Evolutionary conservation across 2,113 vertebrate species (phyloP), one percentile per base, ranked within the genome.

Genomic region (Amblyopsis rosae): DNA sequence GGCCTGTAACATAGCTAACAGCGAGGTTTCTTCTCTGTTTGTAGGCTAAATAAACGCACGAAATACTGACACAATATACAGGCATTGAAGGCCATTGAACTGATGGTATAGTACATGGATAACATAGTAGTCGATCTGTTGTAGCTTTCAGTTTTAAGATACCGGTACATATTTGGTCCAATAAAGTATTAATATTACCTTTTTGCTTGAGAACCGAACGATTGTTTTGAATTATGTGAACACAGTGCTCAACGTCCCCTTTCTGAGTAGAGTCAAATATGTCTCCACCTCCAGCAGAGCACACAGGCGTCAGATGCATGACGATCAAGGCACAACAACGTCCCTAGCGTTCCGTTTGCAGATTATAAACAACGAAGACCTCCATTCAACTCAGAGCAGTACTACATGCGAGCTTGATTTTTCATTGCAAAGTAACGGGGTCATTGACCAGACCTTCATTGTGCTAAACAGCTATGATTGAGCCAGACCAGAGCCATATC

Each of bases 231-330:
- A 94, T 51, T 57, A 89, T 80, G 32, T 79, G 73, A 8, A 79
- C 78, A 19, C 93, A 93, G 59, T 80, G 76, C 26, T 92, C 91
- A 19, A 83, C 26, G 63, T 91, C 80, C 48, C 92, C 92, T 53
- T 77, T 85, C 61, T 92, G 90, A 56, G 91, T 84, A 67, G 84
- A 88, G 60, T 93, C 91, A 82, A 93, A 92, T 72, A 94, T 86
- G 77, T 87, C 88, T 54, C 72, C 88, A 41, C 55, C 77, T 58
- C 60, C 65, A 4, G 9, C 70, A 53, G 82, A 69, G 65, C 75
- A 63, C 12, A 68, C 68, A 0, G 79, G 73, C 48, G 80, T 75
- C 59, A 78, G 74, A 47, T 82, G 75, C 90, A 89, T 91, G 33
- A 4, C 82, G 64, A 53, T n/a, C 41, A 16, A 9, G 26, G 69